Percentiles rank a stretch among this genome's conserved stretches.
phyloP scores from a whole-genome alignment of 2,113 vertebrate genomes.

The Clarias macrocephalus region DNA sequence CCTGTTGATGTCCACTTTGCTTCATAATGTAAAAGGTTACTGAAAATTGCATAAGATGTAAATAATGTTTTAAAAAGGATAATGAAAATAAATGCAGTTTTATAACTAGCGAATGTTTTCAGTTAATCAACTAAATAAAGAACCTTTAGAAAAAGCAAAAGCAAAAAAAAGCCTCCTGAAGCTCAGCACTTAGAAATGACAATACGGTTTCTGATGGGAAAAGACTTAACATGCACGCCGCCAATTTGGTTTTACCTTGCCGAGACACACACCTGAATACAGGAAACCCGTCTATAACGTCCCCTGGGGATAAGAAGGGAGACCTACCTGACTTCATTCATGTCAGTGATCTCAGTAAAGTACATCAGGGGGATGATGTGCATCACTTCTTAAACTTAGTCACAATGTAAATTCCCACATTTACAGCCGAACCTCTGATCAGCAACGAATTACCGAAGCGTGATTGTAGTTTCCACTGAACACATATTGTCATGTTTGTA shows the following conservation, averaged over 20 bases:
- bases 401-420: not conserved
- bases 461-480: not conserved
- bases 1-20: no score
- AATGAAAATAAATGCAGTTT: no score
- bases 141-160: no score
- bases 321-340: not conserved
- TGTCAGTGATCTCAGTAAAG: not conserved
- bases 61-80: no score
- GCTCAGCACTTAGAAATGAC: not conserved
- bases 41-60: no score
- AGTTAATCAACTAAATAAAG: no score
- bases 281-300: constrained; percentile 20
- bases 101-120: no score
- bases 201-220: not conserved
- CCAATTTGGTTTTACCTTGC: constrained; percentile 1
- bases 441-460: not conserved
- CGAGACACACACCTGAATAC: not conserved
- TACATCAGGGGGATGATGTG: not conserved
- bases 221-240: not conserved
- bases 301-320: not conserved
- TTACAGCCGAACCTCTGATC: not conserved
- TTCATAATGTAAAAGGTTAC: no score
- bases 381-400: not conserved
- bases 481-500: not conserved
- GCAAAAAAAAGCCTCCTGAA: no score